Conservation (phyloP, 2,888 invertebrate species). For the Deroplatys truncata region DNA sequence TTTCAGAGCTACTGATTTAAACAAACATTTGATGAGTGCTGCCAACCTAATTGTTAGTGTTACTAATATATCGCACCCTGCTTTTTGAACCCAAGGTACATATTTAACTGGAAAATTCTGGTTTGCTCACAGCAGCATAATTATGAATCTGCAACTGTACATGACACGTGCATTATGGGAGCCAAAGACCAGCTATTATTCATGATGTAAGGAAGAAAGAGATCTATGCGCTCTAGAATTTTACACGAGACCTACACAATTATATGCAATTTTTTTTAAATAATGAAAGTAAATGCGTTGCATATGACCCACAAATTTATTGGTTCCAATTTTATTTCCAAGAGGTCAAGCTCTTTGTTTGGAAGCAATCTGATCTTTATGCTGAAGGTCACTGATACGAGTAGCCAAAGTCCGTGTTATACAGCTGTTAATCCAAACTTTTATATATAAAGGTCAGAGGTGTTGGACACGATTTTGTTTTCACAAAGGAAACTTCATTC, state of each 20-base stretch:
- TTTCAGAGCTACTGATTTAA: no score
- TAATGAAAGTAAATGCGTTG: not conserved
- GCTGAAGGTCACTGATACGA: not conserved
- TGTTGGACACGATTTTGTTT: not conserved
- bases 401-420: not conserved
- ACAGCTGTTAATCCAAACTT: not conserved
- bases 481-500: not conserved
- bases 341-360: not conserved
- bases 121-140: no score
- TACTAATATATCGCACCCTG: no score
- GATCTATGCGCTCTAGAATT: not conserved
- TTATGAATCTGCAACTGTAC: no score
- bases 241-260: not conserved
- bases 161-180: no score
- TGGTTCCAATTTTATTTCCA: not conserved
- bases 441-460: not conserved
- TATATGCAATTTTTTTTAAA: not conserved
- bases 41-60: no score
- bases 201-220: no score
- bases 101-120: no score
- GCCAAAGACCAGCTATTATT: no score
- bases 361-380: not conserved
- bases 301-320: not conserved
- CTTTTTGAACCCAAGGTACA: no score
- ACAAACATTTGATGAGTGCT: no score